Evolutionary conservation across 2,113 vertebrate species (phyloP).

Genomic region (Lepidothrix coronata): DNA sequence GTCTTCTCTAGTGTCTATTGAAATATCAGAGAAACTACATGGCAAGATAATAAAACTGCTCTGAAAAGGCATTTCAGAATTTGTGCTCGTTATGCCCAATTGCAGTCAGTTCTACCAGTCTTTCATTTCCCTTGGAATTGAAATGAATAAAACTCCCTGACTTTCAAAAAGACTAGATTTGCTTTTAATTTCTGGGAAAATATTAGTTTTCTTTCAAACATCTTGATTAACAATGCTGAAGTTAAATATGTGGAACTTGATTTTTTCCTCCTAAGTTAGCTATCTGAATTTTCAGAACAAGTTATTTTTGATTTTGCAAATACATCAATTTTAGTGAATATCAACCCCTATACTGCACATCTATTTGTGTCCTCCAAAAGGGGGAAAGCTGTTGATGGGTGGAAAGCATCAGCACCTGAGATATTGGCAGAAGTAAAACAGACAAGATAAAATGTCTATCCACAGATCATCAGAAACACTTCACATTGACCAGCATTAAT

Average conservation of each 20-base stretch:
- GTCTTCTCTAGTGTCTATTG: slow-evolving; percentile 14
- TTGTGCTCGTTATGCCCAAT: slow-evolving; percentile 1
- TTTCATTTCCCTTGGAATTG: not conserved
- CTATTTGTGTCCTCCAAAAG: not conserved
- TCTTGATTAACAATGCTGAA: not conserved
- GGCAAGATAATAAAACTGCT: slow-evolving; percentile 4
- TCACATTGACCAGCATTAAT: not conserved
- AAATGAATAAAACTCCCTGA: not conserved
- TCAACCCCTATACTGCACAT: not conserved
- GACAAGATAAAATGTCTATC: not conserved
- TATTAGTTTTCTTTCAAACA: not conserved
- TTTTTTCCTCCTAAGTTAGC: not conserved
- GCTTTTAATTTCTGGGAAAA: slow-evolving; percentile 26
- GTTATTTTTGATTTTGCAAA: not conserved
- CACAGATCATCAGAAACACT: not conserved
- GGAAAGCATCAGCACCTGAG: not conserved
- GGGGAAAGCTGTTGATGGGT: not conserved
- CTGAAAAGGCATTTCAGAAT: slow-evolving; percentile 30
- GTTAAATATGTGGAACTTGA: not conserved
- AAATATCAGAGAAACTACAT: slow-evolving; percentile 26
- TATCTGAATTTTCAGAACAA: not conserved
- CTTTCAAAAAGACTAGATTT: slow-evolving; percentile 31
- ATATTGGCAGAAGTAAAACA: not conserved
- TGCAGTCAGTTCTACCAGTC: slow-evolving; percentile 9
- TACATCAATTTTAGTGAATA: not conserved